Evolutionary conservation across 2,113 vertebrate genomes (phyloP).

Genomic region (Chascanopsetta lugubris): DNA sequence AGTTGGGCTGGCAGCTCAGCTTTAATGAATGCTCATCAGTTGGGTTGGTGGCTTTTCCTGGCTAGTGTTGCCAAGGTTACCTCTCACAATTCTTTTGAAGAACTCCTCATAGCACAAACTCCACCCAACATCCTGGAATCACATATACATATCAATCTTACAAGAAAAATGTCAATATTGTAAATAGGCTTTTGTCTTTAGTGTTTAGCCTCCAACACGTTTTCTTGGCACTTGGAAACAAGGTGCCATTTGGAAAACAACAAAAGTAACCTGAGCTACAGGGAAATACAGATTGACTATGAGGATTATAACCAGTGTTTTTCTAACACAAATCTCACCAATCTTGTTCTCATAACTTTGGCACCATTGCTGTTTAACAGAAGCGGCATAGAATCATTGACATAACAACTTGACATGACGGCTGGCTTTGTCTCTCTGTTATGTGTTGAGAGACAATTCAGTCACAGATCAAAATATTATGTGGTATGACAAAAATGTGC

Average conservation of each 20-base stretch:
- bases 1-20: too few relatives aligned
- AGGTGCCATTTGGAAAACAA: not conserved
- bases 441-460: conserved; percentile 26
- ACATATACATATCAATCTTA: too few relatives aligned
- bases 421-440: not conserved
- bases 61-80: too few relatives aligned
- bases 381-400: conserved; percentile 6
- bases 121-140: too few relatives aligned
- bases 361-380: conserved; percentile 1
- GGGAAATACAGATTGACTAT: not conserved
- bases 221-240: not conserved
- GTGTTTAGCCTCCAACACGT: too few relatives aligned
- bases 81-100: too few relatives aligned
- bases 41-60: too few relatives aligned
- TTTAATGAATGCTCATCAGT: too few relatives aligned
- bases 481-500: not conserved
- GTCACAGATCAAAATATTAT: conserved; percentile 6
- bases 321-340: not conserved
- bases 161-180: too few relatives aligned
- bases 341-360: not conserved
- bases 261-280: not conserved
- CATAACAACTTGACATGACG: not conserved
- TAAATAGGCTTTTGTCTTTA: too few relatives aligned
- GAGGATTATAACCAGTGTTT: not conserved
- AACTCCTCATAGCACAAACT: too few relatives aligned